phyloP scores from a whole-genome alignment of 2,113 vertebrate genomes.

The Sporophila hypoxantha region DNA sequence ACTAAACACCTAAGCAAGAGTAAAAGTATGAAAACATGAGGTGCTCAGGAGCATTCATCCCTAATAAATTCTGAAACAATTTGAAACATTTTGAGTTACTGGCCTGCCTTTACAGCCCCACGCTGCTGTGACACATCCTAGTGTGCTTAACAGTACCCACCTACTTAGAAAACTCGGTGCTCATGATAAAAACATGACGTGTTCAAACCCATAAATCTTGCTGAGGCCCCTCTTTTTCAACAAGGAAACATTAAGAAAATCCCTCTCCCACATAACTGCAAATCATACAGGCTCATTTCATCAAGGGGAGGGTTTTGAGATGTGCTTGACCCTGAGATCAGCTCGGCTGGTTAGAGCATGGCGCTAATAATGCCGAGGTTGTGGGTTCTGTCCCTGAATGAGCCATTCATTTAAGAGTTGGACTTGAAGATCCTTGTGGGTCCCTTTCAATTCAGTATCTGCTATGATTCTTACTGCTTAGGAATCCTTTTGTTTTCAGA shows the following conservation, averaged over 20 bases:
- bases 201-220: background rate
- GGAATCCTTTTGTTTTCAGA: slow-evolving; percentile 22
- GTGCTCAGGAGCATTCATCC: slow-evolving; percentile 58
- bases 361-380: background rate
- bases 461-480: background rate
- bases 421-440: background rate
- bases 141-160: slow-evolving; percentile 28
- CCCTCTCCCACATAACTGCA: background rate
- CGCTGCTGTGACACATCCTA: slow-evolving; percentile 11
- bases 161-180: background rate
- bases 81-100: slow-evolving; percentile 55
- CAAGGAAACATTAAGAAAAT: background rate
- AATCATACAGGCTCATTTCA: background rate
- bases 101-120: slow-evolving; percentile 39
- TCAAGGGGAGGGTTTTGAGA: background rate
- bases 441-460: background rate
- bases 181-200: background rate
- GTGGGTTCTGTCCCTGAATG: background rate
- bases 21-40: slow-evolving; percentile 59
- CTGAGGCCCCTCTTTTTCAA: background rate
- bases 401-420: background rate
- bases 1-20: slow-evolving; percentile 65
- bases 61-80: slow-evolving; percentile 52
- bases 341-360: background rate
- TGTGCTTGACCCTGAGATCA: background rate